Conservation (phyloP, 2,888 invertebrate genomes). For the Podabrus alpinus region DNA sequence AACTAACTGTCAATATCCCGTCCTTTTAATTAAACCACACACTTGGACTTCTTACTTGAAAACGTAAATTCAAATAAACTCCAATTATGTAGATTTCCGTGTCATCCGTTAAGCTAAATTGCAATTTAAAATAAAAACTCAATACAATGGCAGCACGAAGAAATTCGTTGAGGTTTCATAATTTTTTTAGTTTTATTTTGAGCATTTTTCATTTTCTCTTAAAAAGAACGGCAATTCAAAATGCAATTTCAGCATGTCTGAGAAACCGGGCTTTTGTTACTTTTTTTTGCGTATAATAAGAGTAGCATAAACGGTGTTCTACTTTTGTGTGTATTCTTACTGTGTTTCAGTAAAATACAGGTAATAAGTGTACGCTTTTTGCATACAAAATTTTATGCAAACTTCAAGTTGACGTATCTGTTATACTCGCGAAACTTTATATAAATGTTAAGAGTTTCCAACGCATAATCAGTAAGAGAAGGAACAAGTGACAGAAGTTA, state of each 20-base stretch:
- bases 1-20: background rate
- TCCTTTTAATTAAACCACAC: background rate
- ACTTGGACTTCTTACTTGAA: background rate
- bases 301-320: constrained; percentile 9
- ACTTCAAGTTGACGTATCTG: constrained; percentile 8
- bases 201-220: constrained; percentile 8
- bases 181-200: background rate
- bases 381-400: constrained; percentile 20
- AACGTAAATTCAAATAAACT: background rate
- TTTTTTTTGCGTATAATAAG: constrained; percentile 1
- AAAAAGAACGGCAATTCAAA: constrained; percentile 6
- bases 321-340: constrained; percentile 14
- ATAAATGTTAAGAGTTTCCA: background rate
- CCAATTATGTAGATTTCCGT: background rate
- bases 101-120: background rate
- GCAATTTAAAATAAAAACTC: background rate
- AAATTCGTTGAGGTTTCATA: background rate
- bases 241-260: constrained; percentile 16
- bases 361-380: constrained; percentile 22
- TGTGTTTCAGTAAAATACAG: constrained; percentile 21
- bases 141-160: background rate
- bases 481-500: constrained; percentile 27
- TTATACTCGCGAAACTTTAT: constrained; percentile 4
- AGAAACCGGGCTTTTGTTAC: constrained; percentile 12
- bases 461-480: constrained; percentile 3